Evolutionary conservation across 1,140 invertebrate species (phyloP).

Genomic region (Micrasema minimum): DNA sequence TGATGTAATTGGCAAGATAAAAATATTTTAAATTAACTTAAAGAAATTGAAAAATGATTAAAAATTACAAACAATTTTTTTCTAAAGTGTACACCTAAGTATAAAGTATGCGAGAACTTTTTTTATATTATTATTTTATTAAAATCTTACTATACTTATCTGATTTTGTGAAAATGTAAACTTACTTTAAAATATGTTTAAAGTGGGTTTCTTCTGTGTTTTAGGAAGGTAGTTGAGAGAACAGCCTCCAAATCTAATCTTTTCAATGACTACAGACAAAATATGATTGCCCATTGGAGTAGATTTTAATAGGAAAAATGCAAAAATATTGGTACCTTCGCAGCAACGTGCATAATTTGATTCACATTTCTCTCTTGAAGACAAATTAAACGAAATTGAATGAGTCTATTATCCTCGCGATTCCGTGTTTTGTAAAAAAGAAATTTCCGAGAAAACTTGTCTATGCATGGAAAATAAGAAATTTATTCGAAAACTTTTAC

Average conservation of each 20-base stretch:
- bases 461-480: constrained; percentile 1
- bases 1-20: constrained; percentile 38
- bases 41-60: no score
- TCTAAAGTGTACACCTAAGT: no score
- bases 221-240: background rate
- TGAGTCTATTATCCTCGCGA: constrained; percentile 14
- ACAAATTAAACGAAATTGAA: constrained; percentile 26
- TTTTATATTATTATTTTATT: no score
- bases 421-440: background rate
- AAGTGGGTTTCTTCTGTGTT: no score
- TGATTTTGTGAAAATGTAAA: no score
- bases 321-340: constrained; percentile 18
- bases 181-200: no score
- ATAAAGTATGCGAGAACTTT: no score
- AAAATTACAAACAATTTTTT: no score
- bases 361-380: constrained; percentile 5
- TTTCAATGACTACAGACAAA: constrained; percentile 53
- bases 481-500: constrained; percentile 17
- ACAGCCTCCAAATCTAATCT: constrained; percentile 46
- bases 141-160: no score
- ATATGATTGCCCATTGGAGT: constrained; percentile 52
- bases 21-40: background rate
- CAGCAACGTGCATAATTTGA: constrained; percentile 15
- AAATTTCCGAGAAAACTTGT: constrained; percentile 8
- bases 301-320: constrained; percentile 49